Percentiles rank a stretch among this genome's conserved stretches.
Evolutionary conservation across 1,140 invertebrate species (phyloP).

Genomic region (Pachypeltis micranthus): DNA sequence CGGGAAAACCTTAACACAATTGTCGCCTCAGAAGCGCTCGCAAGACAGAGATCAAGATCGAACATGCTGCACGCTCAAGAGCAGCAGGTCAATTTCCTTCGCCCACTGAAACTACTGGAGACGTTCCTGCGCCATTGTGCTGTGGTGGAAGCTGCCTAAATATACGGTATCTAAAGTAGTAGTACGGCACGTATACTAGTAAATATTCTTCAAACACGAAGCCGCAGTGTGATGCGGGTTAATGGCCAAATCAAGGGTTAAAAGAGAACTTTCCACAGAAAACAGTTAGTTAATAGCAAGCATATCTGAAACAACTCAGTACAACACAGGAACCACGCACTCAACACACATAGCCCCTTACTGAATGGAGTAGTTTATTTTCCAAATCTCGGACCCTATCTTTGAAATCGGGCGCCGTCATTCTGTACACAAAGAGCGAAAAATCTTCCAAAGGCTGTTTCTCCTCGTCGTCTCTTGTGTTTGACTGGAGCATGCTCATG

Average conservation of each 20-base stretch:
- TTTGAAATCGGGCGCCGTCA: constrained; percentile 60
- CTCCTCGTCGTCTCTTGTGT: constrained; percentile 43
- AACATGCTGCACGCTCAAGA: too few species aligned
- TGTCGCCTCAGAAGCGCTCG: too few species aligned
- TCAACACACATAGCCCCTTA: too few species aligned
- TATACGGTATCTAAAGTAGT: too few species aligned
- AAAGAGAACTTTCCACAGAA: background rate
- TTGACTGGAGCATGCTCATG: constrained; percentile 60
- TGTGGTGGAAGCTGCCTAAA: too few species aligned
- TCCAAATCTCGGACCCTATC: constrained; percentile 66
- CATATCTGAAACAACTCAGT: background rate
- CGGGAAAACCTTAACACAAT: too few species aligned
- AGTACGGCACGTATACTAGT: too few species aligned
- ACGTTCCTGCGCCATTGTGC: too few species aligned
- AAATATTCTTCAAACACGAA: background rate
- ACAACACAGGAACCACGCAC: too few species aligned
- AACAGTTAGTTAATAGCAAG: background rate
- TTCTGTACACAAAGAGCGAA: constrained; percentile 58
- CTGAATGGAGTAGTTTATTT: constrained; percentile 57
- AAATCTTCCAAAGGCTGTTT: constrained; percentile 54
- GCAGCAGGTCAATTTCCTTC: too few species aligned
- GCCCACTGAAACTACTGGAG: too few species aligned
- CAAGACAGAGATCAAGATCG: too few species aligned
- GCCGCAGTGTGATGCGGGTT: background rate
- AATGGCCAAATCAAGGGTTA: background rate